Conservation (phyloP, 2,888 invertebrate genomes). For the Orgyia antiqua region DNA sequence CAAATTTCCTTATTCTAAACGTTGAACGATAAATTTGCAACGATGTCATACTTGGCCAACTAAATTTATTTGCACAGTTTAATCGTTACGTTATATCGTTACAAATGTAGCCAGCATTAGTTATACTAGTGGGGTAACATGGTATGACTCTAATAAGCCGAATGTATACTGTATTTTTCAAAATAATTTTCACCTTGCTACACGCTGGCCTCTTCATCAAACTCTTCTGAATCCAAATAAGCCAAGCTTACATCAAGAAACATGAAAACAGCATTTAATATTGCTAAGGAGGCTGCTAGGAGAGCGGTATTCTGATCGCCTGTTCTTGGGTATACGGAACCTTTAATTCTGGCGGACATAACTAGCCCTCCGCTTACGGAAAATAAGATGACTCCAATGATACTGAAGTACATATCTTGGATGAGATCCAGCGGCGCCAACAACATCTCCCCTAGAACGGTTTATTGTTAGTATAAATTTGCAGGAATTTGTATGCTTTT, state of each 20-base stretch:
- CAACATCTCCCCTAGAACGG: slow-evolving; percentile 64
- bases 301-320: slow-evolving; percentile 49
- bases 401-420: slow-evolving; percentile 67
- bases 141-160: too few species aligned
- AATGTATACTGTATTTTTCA: too few species aligned
- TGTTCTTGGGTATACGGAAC: slow-evolving; percentile 42
- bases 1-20: too few species aligned
- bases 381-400: slow-evolving; percentile 54
- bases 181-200: slow-evolving; percentile 40
- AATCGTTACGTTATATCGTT: too few species aligned
- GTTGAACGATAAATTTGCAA: too few species aligned
- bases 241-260: slow-evolving; percentile 62
- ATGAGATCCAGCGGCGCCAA: slow-evolving; percentile 66
- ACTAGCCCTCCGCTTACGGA: slow-evolving; percentile 52
- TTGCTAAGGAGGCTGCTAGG: slow-evolving; percentile 42
- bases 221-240: slow-evolving; percentile 67
- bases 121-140: too few species aligned
- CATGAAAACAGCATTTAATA: slow-evolving; percentile 52
- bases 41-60: too few species aligned
- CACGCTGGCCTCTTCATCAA: slow-evolving; percentile 58
- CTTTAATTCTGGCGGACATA: slow-evolving; percentile 39
- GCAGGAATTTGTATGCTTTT: slow-evolving; percentile 14
- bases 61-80: too few species aligned
- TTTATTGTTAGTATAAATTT: too few species aligned
- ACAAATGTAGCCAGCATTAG: too few species aligned